Evolutionary conservation across 2,888 invertebrate species (phyloP).

Genomic region (Epinotia nisella): DNA sequence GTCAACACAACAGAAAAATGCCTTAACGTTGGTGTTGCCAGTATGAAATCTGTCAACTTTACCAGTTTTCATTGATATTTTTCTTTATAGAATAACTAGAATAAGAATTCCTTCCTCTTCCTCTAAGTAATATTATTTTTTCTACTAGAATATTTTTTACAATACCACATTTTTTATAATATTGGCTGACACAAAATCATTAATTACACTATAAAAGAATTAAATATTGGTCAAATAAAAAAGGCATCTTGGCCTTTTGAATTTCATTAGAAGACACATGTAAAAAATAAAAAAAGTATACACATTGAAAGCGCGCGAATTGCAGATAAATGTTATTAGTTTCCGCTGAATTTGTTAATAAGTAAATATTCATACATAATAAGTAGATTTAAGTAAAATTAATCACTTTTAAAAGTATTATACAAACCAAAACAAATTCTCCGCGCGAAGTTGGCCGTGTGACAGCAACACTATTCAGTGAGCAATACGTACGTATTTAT

Average conservation of each 20-base stretch:
- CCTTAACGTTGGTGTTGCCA: background rate
- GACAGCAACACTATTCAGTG: slow-evolving; percentile 76
- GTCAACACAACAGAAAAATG: too few relatives aligned
- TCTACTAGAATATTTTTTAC: background rate
- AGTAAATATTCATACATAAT: slow-evolving; percentile 46
- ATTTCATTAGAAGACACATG: slow-evolving; percentile 48
- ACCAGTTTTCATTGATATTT: too few relatives aligned
- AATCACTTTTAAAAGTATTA: slow-evolving; percentile 47
- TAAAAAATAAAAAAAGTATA: slow-evolving; percentile 47
- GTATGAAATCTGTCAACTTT: background rate
- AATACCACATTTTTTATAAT: background rate
- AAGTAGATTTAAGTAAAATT: slow-evolving; percentile 52
- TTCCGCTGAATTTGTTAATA: slow-evolving; percentile 32
- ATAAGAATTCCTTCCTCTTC: too few relatives aligned
- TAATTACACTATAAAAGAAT: background rate
- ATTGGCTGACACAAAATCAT: background rate
- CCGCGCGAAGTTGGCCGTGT: slow-evolving; percentile 48
- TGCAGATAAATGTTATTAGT: slow-evolving; percentile 50
- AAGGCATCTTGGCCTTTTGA: slow-evolving; percentile 44
- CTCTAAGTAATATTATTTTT: background rate
- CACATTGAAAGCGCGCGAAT: slow-evolving; percentile 63
- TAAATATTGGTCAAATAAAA: background rate
- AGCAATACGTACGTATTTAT: slow-evolving; percentile 77
- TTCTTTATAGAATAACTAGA: too few relatives aligned
- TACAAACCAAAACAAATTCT: slow-evolving; percentile 46